Base-by-base conservation (phyloP, 1,140 invertebrate genomes). In the Sycophila sp. region DNA sequence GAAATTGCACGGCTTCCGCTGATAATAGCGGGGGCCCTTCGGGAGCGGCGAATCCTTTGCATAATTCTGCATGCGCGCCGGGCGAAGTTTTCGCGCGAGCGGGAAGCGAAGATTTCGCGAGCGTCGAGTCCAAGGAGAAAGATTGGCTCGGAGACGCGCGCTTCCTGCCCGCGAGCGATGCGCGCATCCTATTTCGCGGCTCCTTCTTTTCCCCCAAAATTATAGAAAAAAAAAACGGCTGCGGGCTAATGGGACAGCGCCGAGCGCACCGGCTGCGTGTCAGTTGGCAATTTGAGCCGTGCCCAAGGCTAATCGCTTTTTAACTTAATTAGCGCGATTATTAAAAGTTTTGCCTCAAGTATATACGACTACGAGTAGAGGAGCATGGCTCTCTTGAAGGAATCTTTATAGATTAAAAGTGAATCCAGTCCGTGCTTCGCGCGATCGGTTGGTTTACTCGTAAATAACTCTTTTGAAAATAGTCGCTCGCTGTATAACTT, bases 1-100 rank as follows among this genome's bases (percentile, higher is more conserved):
- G 32, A 64, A 64, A 64, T 64, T 51, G 60, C 60, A 49, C 17
- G 60, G 45, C 60, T 64, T 36, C 28, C 45, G 42, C 26, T 62
- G 26, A 60, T 60, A 60, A 58, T 42, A 60, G 15, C 26, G 22
- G 32, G 6, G n/a, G n/a, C n/a, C n/a, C 19, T 49, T 22, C 19
- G 53, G n/a, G 10, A 34, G n/a, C n/a, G n/a, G n/a, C n/a, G n/a
- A n/a, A n/a, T n/a, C 3, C 28, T 45, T 42, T 42, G 58, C 36
- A 45, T 62, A 62, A 62, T 62, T 62, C 40, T 47, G 19, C 2
- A 47, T 47, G 13, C 51, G 51, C 51, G 51, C 11, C 4, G n/a
- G n/a, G n/a, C 26, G 4, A 30, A 53, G 10, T 7, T 28, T 17
- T 42, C 4, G 36, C 3, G 4, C 36, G 36, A 4, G 36, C 36